Evolutionary conservation across 2,113 vertebrate genomes (phyloP), one percentile per base, ranked within the genome.

Genomic region (Mugil cephalus): DNA sequence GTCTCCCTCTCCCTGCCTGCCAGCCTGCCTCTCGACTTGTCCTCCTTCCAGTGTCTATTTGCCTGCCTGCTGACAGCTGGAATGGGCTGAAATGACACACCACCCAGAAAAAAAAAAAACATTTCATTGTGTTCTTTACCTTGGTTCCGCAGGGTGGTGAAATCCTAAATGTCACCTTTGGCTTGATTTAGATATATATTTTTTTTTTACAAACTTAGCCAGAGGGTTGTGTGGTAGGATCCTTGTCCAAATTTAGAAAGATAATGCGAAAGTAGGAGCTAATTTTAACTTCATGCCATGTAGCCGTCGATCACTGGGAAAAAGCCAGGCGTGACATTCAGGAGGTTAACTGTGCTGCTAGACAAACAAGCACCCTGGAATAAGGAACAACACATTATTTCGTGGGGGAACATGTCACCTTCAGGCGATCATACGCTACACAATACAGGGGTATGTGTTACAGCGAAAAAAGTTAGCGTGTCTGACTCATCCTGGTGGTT

Each of bases 41-140:
- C 80, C 65, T 80, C 82, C 69, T 69, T 38, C 77, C 78, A 43
- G 47, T 72, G 71, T 78, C 79, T 80, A 51, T 82, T 76, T 74
- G 60, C 68, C 75, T 24, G 72, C 53, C 71, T 60, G 78, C 68
- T 71, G 84, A 90, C 86, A 89, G 72, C 69, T 45, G 60, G 19
- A 74, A 79, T 48, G 60, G 66, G 65, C 69, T 65, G 66, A 81
- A 75, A 78, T 74, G 81, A 90, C 86, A 84, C 17, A 58, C 76
- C 63, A 8, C 72, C 78, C 65, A 24, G 42, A 39, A 58, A 52
- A 84, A 80, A 71, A 39, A 58, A 52, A 84, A 80, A 71, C 47
- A 75, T 67, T 43, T 67, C 74, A 60, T 35, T 61, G 15, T 48
- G 18, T 70, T 80, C 62, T 76, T 63, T 39, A 61, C 60, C 19